phyloP scores from a whole-genome alignment of 2,113 vertebrate genomes.

The Zosterops pallidus region DNA sequence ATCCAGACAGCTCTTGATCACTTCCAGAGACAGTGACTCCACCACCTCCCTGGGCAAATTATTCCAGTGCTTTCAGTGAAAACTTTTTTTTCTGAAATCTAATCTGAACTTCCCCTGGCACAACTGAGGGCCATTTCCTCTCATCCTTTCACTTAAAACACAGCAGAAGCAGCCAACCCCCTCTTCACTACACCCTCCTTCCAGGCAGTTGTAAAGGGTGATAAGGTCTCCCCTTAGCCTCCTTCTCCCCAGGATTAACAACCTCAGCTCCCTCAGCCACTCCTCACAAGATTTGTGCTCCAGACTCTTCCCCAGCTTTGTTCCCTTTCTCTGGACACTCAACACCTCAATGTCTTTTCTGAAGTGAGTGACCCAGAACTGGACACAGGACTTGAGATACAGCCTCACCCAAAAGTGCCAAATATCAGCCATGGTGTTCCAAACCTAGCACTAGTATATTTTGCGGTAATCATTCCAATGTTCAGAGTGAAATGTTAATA shows the following conservation, averaged over 20 bases:
- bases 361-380: background rate
- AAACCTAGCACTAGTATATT: background rate
- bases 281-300: background rate
- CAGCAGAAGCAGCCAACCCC: background rate
- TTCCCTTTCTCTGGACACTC: background rate
- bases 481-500: background rate
- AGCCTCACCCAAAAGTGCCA: background rate
- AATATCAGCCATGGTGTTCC: background rate
- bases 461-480: background rate
- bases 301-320: accelerated
- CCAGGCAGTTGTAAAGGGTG: background rate
- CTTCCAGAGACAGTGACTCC: background rate
- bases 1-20: background rate
- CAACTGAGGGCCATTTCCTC: background rate
- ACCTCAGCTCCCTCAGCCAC: background rate
- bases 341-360: background rate
- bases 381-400: background rate
- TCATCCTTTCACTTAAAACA: background rate
- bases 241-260: background rate
- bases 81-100: background rate
- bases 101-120: background rate
- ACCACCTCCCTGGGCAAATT: background rate
- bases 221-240: background rate
- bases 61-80: background rate
- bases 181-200: background rate